Conservation (phyloP, 2,113 vertebrate species). For the Phocoena sinus region DNA sequence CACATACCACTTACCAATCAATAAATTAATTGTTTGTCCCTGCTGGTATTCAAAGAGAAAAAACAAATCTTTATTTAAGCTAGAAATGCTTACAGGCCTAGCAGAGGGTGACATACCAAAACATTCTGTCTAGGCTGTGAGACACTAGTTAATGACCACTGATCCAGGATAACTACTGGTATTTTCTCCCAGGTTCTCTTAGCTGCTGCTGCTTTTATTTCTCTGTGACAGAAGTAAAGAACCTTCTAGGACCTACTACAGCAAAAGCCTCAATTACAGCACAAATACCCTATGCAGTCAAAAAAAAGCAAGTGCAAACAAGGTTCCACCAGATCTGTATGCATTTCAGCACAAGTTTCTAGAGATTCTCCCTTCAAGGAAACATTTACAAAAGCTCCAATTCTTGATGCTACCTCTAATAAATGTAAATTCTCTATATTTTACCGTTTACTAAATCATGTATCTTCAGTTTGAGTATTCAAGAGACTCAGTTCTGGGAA, state of each 20-base stretch:
- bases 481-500: neutral
- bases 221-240: neutral
- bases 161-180: neutral
- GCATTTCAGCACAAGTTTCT: neutral
- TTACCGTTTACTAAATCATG: neutral
- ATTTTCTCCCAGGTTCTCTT: neutral
- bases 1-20: conserved; percentile 8
- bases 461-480: neutral
- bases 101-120: neutral
- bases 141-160: neutral
- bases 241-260: neutral
- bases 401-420: neutral
- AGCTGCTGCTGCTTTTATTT: neutral
- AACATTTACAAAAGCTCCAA: neutral
- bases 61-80: neutral
- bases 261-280: neutral
- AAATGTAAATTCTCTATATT: neutral
- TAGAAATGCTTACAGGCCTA: neutral
- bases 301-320: neutral
- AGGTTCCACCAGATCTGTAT: neutral
- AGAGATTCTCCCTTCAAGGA: neutral
- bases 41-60: conserved; percentile 16
- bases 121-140: neutral
- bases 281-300: neutral
- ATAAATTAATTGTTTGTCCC: conserved; percentile 17